Percentiles rank a stretch among this genome's conserved stretches.
phyloP scores from a whole-genome alignment of 2,113 vertebrate genomes.

The Poeciliopsis turrubarensis region DNA sequence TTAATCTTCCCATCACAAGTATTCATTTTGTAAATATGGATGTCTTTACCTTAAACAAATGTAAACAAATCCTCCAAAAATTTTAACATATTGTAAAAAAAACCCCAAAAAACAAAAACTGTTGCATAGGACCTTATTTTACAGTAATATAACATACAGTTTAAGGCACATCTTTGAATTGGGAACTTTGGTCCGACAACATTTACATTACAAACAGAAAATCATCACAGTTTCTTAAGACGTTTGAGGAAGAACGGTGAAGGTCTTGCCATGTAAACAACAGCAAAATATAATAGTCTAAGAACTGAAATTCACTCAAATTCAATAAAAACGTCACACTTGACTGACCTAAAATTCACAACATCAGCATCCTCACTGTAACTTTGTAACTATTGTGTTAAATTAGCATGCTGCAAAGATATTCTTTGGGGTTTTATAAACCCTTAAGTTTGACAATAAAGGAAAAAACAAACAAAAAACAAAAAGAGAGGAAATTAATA shows the following conservation, averaged over 20 bases:
- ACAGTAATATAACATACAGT: constrained; percentile 26
- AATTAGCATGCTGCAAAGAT: not conserved
- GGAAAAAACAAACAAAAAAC: not conserved
- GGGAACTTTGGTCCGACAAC: not conserved
- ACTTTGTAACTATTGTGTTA: not conserved
- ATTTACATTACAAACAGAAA: not conserved
- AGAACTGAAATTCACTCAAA: constrained; percentile 26
- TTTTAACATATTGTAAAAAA: no score
- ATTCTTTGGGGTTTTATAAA: not conserved
- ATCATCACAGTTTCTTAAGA: constrained; percentile 8
- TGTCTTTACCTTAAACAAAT: not conserved
- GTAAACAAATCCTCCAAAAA: not conserved
- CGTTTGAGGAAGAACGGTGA: not conserved
- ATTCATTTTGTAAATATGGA: not conserved
- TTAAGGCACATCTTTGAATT: constrained; percentile 66
- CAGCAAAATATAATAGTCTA: constrained; percentile 38
- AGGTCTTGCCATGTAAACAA: not conserved
- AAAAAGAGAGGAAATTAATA: not conserved
- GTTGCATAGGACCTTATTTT: not conserved
- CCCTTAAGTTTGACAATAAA: not conserved
- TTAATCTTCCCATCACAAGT: not conserved
- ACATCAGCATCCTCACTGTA: not conserved
- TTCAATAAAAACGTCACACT: not conserved
- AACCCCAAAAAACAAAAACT: not conserved
- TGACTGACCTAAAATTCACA: constrained; percentile 11